These are phyloP conservation scores for Drosophila nigrodunni DNA, from an alignment of 1,140 invertebrate species.

Conservation along the genomic window DNA sequence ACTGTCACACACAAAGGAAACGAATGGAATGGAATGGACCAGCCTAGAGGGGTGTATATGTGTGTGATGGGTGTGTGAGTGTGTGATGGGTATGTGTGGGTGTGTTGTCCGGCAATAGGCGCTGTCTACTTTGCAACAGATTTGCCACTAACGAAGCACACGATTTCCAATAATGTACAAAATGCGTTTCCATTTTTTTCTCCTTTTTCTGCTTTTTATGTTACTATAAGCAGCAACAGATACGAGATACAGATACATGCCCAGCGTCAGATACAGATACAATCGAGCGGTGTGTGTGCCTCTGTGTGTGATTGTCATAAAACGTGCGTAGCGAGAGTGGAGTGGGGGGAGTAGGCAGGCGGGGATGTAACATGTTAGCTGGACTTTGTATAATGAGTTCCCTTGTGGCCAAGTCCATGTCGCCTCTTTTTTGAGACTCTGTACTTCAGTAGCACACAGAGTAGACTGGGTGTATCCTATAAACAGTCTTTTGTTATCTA, in stretches of 20 bases:
- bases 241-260: slow-evolving; percentile 8
- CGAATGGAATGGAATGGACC: slow-evolving; percentile 34
- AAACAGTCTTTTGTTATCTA: too few relatives aligned
- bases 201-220: too few relatives aligned
- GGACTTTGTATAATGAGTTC: slow-evolving; percentile 54
- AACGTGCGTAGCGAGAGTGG: slow-evolving; percentile 16
- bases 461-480: too few relatives aligned
- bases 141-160: slow-evolving; percentile 80
- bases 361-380: slow-evolving; percentile 25
- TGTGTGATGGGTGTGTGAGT: neutral
- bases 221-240: slow-evolving; percentile 16
- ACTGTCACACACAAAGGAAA: slow-evolving; percentile 45
- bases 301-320: slow-evolving; percentile 20
- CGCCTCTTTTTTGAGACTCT: slow-evolving; percentile 5
- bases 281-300: slow-evolving; percentile 1
- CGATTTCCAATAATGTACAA: slow-evolving; percentile 74
- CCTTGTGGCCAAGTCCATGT: slow-evolving; percentile 50
- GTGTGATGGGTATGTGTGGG: slow-evolving; percentile 16
- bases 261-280: slow-evolving; percentile 3
- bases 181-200: slow-evolving; percentile 44
- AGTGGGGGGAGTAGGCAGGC: neutral
- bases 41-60: neutral
- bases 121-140: slow-evolving; percentile 76
- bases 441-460: neutral
- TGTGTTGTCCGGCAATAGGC: slow-evolving; percentile 22